phyloP scores from a whole-genome alignment of 1,140 invertebrate species.

The Riptortus pedestris region DNA sequence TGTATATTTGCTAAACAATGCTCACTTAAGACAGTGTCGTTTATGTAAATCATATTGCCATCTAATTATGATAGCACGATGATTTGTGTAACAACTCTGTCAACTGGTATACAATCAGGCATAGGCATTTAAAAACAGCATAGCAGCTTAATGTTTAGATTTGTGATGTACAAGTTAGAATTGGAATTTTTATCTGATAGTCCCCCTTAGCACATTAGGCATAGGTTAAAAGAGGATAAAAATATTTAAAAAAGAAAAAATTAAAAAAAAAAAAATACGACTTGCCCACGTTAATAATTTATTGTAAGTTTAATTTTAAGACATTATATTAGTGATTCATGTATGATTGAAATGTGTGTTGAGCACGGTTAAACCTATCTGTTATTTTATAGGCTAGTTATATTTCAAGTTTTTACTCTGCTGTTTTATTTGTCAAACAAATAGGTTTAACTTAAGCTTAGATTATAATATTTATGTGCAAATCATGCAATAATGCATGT shows the following conservation, averaged over 20 bases:
- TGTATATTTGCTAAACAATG: neutral
- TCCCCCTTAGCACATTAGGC: constrained; percentile 27
- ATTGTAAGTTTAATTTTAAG: constrained; percentile 30
- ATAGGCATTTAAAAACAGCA: constrained; percentile 23
- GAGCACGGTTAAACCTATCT: constrained; percentile 28
- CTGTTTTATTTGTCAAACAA: constrained; percentile 16
- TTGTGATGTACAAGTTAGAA: constrained; percentile 20
- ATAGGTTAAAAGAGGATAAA: neutral
- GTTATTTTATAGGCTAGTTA: constrained; percentile 6
- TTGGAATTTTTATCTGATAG: constrained; percentile 24
- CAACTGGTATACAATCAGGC: constrained; percentile 13
- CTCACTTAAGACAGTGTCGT: constrained; percentile 5
- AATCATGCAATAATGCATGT: constrained; percentile 25
- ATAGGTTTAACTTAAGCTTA: constrained; percentile 28
- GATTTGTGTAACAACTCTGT: constrained; percentile 10
- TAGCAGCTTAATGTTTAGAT: constrained; percentile 26
- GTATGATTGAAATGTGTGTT: constrained; percentile 28
- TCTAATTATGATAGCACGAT: neutral
- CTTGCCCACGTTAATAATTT: constrained; percentile 29
- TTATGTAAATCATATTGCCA: constrained; percentile 12
- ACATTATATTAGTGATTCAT: constrained; percentile 26
- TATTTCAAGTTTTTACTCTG: neutral
- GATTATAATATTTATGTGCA: constrained; percentile 27
- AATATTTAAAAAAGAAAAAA: constrained; percentile 19
- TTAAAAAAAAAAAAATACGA: constrained; percentile 22